Evolutionary conservation across 2,888 invertebrate species (phyloP).

Genomic region (Nomada goodeniana): DNA sequence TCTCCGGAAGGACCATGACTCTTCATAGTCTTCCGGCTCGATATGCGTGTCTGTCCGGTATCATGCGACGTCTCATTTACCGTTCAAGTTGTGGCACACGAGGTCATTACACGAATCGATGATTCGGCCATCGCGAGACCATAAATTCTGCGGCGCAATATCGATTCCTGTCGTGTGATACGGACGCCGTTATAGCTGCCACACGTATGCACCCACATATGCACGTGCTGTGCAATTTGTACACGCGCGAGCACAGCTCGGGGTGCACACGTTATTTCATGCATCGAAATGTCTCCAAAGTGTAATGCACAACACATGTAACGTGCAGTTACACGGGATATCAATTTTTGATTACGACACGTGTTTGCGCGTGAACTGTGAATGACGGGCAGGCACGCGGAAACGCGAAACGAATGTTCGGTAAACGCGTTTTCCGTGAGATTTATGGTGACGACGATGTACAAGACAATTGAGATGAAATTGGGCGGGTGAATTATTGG

Average conservation of each 20-base stretch:
- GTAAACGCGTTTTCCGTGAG: not conserved
- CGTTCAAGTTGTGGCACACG: slow-evolving; percentile 42
- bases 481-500: too few species aligned
- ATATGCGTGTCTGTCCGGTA: slow-evolving; percentile 30
- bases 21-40: not conserved
- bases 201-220: slow-evolving; percentile 2
- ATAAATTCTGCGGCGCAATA: slow-evolving; percentile 69
- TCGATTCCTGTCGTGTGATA: slow-evolving; percentile 57
- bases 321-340: not conserved
- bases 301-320: not conserved
- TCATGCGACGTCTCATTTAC: slow-evolving; percentile 47
- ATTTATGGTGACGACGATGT: not conserved
- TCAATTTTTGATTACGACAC: slow-evolving; percentile 16
- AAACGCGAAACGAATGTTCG: not conserved
- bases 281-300: slow-evolving; percentile 19
- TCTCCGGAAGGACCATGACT: not conserved
- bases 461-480: not conserved
- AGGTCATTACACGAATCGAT: slow-evolving; percentile 76
- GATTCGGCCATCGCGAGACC: slow-evolving; percentile 71
- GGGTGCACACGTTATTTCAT: not conserved
- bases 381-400: not conserved
- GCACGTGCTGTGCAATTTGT: slow-evolving; percentile 10
- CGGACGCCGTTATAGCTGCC: slow-evolving; percentile 24
- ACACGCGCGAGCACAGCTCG: not conserved
- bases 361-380: not conserved